Conservation (phyloP, 2,888 invertebrate species). For the Drosophila lutescens region DNA sequence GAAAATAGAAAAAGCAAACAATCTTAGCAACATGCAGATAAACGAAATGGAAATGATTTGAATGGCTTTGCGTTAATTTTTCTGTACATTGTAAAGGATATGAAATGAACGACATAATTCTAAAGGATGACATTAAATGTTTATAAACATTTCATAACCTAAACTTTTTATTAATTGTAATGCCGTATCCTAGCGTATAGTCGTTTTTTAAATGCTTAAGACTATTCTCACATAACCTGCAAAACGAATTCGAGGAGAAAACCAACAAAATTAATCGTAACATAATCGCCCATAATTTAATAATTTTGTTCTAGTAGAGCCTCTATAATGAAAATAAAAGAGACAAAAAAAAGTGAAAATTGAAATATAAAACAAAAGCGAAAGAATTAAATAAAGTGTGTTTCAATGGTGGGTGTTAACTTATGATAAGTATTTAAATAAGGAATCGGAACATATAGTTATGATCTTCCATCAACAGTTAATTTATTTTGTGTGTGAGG, state of each 20-base stretch:
- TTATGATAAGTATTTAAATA: no score
- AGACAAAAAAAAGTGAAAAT: slow-evolving; percentile 36
- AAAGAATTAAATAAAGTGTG: slow-evolving; percentile 29
- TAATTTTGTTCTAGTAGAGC: slow-evolving; percentile 65
- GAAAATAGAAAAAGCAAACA: slow-evolving; percentile 35
- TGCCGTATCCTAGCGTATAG: slow-evolving; percentile 62
- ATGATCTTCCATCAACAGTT: no score
- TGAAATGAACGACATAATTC: slow-evolving; percentile 34
- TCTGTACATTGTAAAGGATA: slow-evolving; percentile 59
- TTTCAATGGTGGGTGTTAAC: not conserved
- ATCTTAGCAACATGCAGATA: slow-evolving; percentile 26
- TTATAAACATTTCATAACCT: slow-evolving; percentile 60
- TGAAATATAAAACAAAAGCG: slow-evolving; percentile 55
- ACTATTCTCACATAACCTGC: slow-evolving; percentile 68
- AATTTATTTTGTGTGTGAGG: no score
- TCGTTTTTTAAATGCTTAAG: slow-evolving; percentile 78
- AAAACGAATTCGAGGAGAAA: slow-evolving; percentile 45
- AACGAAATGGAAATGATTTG: slow-evolving; percentile 15
- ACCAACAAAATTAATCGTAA: slow-evolving; percentile 54
- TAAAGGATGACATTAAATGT: slow-evolving; percentile 67
- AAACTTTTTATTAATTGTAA: slow-evolving; percentile 55
- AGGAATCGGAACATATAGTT: no score
- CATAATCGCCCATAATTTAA: slow-evolving; percentile 64
- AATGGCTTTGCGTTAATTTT: slow-evolving; percentile 25
- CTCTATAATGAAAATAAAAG: slow-evolving; percentile 45